A percentile compares a stretch with the other conserved stretches of the same genome.
These are phyloP conservation scores for Rhyacophila evoluta DNA, from an alignment of 2,888 invertebrate genomes.

Conservation along the genomic window DNA sequence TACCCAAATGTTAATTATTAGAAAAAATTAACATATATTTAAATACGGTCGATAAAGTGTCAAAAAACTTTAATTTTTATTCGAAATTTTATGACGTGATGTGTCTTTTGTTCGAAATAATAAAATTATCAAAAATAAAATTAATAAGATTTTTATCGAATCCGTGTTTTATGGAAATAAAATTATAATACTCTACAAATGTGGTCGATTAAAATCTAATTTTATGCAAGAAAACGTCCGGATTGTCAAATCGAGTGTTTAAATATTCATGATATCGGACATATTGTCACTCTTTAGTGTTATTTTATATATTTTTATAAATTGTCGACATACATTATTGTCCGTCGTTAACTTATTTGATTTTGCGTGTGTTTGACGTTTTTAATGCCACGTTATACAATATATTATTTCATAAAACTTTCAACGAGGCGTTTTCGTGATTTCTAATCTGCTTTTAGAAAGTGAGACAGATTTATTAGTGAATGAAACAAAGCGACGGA, in stretches of 20 bases:
- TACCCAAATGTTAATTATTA: slow-evolving; percentile 13
- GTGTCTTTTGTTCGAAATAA: slow-evolving; percentile 14
- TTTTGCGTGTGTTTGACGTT: not conserved
- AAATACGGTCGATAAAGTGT: not conserved
- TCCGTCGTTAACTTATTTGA: not conserved
- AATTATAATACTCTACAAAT: slow-evolving; percentile 31
- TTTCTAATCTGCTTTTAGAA: not conserved
- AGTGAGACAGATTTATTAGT: not conserved
- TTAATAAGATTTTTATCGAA: slow-evolving; percentile 7
- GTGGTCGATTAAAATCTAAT: slow-evolving; percentile 33
- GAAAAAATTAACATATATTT: not conserved
- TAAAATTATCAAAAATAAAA: slow-evolving; percentile 20
- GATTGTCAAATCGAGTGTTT: slow-evolving; percentile 30
- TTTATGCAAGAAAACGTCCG: slow-evolving; percentile 13
- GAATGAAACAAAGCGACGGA: not conserved
- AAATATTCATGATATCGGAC: slow-evolving; percentile 39
- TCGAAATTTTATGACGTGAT: slow-evolving; percentile 12
- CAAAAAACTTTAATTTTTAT: slow-evolving; percentile 6
- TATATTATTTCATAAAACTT: slow-evolving; percentile 16
- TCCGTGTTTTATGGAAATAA: slow-evolving; percentile 20
- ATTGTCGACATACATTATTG: not conserved
- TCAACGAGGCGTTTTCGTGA: not conserved
- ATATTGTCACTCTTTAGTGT: slow-evolving; percentile 31
- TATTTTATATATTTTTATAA: slow-evolving; percentile 35
- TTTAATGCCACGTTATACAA: not conserved